Evolutionary conservation across 1,140 invertebrate species (phyloP).

Genomic region (Drosophila miranda): DNA sequence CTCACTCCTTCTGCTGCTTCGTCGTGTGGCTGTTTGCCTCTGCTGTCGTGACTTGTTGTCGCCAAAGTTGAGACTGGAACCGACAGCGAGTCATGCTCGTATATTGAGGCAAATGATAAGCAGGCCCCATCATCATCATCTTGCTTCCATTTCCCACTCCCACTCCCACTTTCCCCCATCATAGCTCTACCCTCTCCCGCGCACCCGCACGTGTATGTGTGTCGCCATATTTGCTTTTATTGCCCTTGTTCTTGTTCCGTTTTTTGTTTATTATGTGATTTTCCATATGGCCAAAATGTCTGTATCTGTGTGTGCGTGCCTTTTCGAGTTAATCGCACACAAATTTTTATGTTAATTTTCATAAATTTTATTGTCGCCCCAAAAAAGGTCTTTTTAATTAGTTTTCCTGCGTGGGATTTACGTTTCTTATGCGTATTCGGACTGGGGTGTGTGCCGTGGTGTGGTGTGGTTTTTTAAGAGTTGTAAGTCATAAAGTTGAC

Average conservation of each 20-base stretch:
- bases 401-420: constrained; percentile 66
- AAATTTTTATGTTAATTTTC: constrained; percentile 81
- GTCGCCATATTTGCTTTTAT: constrained; percentile 78
- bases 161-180: constrained; percentile 22
- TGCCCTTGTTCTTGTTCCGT: constrained; percentile 62
- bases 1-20: neutral
- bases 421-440: constrained; percentile 26
- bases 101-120: constrained; percentile 65
- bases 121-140: constrained; percentile 27
- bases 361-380: constrained; percentile 81
- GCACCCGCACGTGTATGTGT: constrained; percentile 57
- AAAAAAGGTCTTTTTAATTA: constrained; percentile 77
- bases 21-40: neutral
- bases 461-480: constrained; percentile 63
- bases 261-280: constrained; percentile 81
- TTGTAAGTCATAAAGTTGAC: constrained; percentile 67
- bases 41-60: constrained; percentile 58
- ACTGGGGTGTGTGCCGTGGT: neutral
- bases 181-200: constrained; percentile 8
- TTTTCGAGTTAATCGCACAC: constrained; percentile 74
- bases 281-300: constrained; percentile 63
- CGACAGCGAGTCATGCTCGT: constrained; percentile 27
- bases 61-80: constrained; percentile 40
- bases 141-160: constrained; percentile 34
- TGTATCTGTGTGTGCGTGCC: constrained; percentile 48